Conservation (phyloP, 2,113 vertebrate genomes). For the Laticauda laticaudata region DNA sequence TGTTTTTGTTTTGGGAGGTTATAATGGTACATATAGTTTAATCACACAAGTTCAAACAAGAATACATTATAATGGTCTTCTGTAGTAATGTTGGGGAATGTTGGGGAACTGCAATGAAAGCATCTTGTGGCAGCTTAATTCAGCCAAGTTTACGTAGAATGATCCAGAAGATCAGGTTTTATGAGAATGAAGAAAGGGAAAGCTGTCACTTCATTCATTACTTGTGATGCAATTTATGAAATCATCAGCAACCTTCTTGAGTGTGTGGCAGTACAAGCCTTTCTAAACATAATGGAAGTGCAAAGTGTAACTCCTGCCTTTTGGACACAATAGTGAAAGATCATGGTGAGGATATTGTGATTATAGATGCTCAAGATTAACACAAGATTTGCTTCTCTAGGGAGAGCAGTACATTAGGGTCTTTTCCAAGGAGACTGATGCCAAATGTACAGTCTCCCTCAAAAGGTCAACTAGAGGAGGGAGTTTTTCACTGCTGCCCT, state of each 20-base stretch:
- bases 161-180: not conserved
- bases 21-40: too few relatives aligned
- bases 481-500: not conserved
- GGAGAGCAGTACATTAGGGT: too few relatives aligned
- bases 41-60: too few relatives aligned
- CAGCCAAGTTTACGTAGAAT: not conserved
- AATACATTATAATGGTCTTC: too few relatives aligned
- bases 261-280: not conserved
- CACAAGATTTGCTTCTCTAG: too few relatives aligned
- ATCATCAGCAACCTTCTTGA: not conserved
- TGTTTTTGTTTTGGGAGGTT: too few relatives aligned
- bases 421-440: too few relatives aligned
- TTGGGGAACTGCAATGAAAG: not conserved
- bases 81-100: not conserved
- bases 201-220: not conserved
- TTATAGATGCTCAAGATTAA: too few relatives aligned
- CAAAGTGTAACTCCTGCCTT: not conserved
- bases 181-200: not conserved
- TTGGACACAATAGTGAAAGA: too few relatives aligned
- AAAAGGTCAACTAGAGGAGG: too few relatives aligned
- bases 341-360: too few relatives aligned
- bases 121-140: not conserved
- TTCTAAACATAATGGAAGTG: not conserved
- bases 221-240: not conserved
- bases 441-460: too few relatives aligned